Evolutionary conservation across 2,888 invertebrate genomes (phyloP), one percentile per base, ranked within the genome.

Genomic region (Amaurobius ferox): DNA sequence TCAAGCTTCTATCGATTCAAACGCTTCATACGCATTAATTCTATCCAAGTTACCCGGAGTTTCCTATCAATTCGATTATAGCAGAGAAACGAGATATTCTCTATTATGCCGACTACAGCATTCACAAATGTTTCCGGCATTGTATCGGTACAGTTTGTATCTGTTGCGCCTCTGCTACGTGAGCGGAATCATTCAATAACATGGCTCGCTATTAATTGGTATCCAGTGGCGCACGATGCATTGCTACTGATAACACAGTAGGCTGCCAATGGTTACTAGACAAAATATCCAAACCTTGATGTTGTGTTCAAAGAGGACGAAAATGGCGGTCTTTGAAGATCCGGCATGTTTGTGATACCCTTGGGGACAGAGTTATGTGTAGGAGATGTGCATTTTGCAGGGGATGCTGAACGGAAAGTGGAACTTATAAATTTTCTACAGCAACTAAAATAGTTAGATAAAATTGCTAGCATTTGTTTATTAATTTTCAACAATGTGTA

Each of bases 151-250:
- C 23, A 39, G 39, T 68, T 39, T 48, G 55, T 70, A 76, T 76
- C 68, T 76, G 40, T 55, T 44, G 66, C 70, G 23, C n/a, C 61
- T 39, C 55, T 68, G 61, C 68, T 62, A 70, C 39, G 35, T 70
- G 77, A 67, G 66, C 61, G 39, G 62, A 61, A 16, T 64, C 64
- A 48, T 83, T 55, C 77, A 83, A 83, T 83, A 83, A 72, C 77
- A 79, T 30, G 26, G 66, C 30, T 26, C 30, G 6, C 32, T 83
- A 77, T 83, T 83, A 83, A 83, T 83, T 77, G 77, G 72, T 66
- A 72, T 72, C 83, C 83, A 83, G 71, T 76, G 66, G 83, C 44
- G 83, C 70, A 28, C 83, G 64, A 83, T 76, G 62, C 83, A 83
- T 83, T 71, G 83, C 74, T 35, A 64, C 77, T 64, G 83, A 83